Evolutionary conservation across 1,140 invertebrate species (phyloP).

Genomic region (Centruroides sculpturatus): DNA sequence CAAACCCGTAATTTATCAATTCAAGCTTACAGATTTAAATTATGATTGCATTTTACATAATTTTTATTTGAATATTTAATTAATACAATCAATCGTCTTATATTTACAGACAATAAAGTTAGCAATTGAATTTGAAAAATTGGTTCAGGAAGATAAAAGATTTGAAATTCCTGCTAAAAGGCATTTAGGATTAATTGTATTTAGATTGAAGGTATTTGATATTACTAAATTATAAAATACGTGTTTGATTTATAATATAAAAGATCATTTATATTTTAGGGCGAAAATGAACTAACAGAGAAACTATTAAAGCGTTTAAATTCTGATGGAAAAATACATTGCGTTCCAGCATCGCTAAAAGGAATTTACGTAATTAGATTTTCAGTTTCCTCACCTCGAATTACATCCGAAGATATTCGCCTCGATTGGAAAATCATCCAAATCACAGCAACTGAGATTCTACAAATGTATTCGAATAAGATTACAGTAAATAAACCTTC

Average conservation of each 20-base stretch:
- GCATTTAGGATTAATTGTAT: conserved; percentile 84
- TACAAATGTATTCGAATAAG: conserved; percentile 19
- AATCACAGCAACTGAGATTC: conserved; percentile 53
- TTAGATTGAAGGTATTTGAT: conserved; percentile 43
- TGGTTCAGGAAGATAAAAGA: conserved; percentile 32
- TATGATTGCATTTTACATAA: no score
- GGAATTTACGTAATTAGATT: conserved; percentile 81
- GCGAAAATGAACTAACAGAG: conserved; percentile 37
- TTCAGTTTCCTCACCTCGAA: conserved; percentile 80
- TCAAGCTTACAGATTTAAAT: no score
- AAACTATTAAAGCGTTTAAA: conserved; percentile 38
- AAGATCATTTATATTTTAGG: conserved; percentile 22
- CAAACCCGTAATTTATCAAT: no score
- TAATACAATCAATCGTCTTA: no score
- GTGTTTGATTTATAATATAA: neutral
- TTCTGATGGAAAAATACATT: conserved; percentile 35
- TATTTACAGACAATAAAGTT: conserved; percentile 37
- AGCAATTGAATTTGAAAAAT: conserved; percentile 36
- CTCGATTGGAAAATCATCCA: conserved; percentile 82
- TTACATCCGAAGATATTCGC: conserved; percentile 69
- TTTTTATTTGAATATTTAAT: no score
- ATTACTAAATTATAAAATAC: no score
- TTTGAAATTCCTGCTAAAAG: conserved; percentile 57
- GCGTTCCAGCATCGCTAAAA: conserved; percentile 36
- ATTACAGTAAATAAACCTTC: conserved; percentile 9